Conservation (phyloP, 2,797 vertebrate genomes). For the Lateolabrax maculatus region DNA sequence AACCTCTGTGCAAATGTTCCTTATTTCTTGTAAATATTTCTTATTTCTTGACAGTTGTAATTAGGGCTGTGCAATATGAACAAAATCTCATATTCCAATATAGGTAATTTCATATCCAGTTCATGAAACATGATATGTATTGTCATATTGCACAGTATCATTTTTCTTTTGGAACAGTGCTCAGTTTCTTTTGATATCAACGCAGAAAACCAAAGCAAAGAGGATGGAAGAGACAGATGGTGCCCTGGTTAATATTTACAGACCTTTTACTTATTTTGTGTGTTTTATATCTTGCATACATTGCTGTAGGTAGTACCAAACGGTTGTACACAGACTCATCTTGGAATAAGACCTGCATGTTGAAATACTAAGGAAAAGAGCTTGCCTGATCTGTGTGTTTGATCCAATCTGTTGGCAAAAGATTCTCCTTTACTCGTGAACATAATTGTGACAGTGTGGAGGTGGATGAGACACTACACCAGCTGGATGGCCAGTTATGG, state of each 20-base stretch:
- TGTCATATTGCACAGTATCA: too few relatives aligned
- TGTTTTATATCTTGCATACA: not conserved
- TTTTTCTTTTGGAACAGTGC: not conserved
- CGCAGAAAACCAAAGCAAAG: not conserved
- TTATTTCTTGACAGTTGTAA: not conserved
- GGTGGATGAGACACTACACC: constrained; percentile 41
- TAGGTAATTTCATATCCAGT: too few relatives aligned
- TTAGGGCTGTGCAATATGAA: too few relatives aligned
- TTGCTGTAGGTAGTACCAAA: not conserved
- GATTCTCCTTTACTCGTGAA: constrained; percentile 3
- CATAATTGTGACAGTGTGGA: constrained; percentile 34
- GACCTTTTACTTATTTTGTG: not conserved
- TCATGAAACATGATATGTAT: too few relatives aligned
- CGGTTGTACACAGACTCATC: not conserved
- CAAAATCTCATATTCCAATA: too few relatives aligned
- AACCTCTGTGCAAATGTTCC: not conserved
- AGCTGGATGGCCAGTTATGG: constrained; percentile 28
- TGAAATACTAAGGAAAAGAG: not conserved
- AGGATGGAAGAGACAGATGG: not conserved
- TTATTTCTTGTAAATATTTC: not conserved
- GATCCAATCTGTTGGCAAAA: constrained; percentile 8
- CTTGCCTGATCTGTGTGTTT: not conserved
- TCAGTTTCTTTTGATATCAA: not conserved
- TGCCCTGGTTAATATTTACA: not conserved
- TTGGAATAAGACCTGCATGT: not conserved